Evolutionary conservation across 2,797 vertebrate species (phyloP), one percentile per base, ranked within the genome.

Genomic region (Anguilla anguilla): DNA sequence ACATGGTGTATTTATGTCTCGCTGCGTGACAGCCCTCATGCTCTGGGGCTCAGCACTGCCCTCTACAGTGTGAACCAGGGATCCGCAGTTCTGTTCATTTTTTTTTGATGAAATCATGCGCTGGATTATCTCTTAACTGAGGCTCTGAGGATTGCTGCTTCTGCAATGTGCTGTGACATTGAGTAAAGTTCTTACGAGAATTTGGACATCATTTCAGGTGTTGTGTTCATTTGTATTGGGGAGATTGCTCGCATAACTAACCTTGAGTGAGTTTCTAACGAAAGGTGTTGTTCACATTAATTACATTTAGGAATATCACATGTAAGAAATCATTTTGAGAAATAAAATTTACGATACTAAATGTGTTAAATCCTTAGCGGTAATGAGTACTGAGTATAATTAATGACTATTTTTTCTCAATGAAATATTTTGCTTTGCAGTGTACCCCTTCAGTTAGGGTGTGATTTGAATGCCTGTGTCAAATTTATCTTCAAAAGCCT

Each of bases 11-110:
- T 83, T 19, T 31, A 55, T 59, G 28, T 84, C 83, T 57, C 25
- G 1, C 22, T 6, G 83, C 15, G 51, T 35, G 53, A 19, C 83
- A 22, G 53, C 5, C 6, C 10, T 35, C n/a, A 0, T 35, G 28
- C 51, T 57, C n/a, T 46, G 0, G 39, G 64, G 82, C 88, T 92
- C 88, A 51, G 83, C 89, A 67, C 31, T 55, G 15, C 39, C 79
- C 55, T 57, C 83, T 15, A 85, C 79, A 72, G 86, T 28, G 59
- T 46, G 2, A 84, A 86, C 61, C 35, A 69, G 84, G 77, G 15
- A 77, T 49, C 83, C 85, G 9, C 83, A 46, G 28, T 6, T 35
- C 77, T 89, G 86, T 85, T 6, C 43, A 87, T 83, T 85, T 88
- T 22, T 1, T 9, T 82, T 67, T 51, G 35, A 19, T 89, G 25